Percentiles rank a stretch among this genome's conserved stretches.
Evolutionary conservation across 2,888 invertebrate genomes (phyloP).

Genomic region (Aleiodes leptofemur): DNA sequence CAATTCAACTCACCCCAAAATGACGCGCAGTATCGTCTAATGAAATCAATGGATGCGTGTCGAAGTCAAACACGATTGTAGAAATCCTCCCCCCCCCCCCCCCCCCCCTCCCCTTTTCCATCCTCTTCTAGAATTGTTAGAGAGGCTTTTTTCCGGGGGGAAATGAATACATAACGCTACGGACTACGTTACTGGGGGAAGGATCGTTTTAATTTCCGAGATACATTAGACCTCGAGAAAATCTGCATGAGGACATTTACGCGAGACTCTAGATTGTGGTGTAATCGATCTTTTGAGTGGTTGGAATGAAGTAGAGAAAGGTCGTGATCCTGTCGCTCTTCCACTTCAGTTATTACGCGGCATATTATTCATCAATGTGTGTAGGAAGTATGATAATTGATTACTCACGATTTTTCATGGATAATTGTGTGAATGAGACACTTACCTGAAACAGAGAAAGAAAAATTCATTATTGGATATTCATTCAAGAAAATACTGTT

Average conservation of each 20-base stretch:
- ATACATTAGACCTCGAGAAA: conserved; percentile 61
- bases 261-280: not conserved
- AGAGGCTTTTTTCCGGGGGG: conserved; percentile 48
- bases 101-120: no score
- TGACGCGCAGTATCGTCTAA: conserved; percentile 69
- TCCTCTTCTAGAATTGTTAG: conserved; percentile 42
- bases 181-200: conserved; percentile 42
- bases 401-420: conserved; percentile 54
- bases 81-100: conserved; percentile 54
- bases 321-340: conserved; percentile 57
- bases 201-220: conserved; percentile 69
- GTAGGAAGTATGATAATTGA: conserved; percentile 40
- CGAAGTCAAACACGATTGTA: conserved; percentile 70
- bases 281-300: conserved; percentile 39
- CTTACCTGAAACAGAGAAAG: conserved; percentile 67
- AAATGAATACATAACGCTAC: conserved; percentile 44
- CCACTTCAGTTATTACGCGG: conserved; percentile 42
- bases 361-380: conserved; percentile 36
- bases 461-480: no score
- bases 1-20: conserved; percentile 33
- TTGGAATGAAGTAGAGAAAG: conserved; percentile 39
- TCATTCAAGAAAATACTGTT: no score
- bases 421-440: conserved; percentile 39
- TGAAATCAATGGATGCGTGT: conserved; percentile 73
- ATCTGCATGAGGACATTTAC: conserved; percentile 51